Base-by-base conservation (phyloP, 2,888 invertebrate species). In the Orchesella flavescens region DNA sequence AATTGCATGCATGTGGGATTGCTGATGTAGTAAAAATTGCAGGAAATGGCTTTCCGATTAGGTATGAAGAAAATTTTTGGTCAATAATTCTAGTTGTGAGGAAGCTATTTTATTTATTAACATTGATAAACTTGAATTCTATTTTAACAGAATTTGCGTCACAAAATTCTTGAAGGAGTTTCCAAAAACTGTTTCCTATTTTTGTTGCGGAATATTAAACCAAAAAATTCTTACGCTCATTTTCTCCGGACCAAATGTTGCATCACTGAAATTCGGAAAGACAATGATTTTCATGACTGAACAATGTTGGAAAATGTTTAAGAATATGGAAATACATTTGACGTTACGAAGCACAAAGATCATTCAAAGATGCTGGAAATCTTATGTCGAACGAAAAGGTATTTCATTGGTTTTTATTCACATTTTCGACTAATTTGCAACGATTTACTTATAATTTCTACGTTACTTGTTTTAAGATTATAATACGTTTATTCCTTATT, bases 11-110 rank as follows among this genome's bases (percentile, higher is more conserved):
- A 7, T 84, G 83, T 76, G 87, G 87, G 1, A 87, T 87, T 63
- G 85, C 85, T 2, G 87, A 87, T 72, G 79, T 87, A 5, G 86
- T 87, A 17, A 79, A 85, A 66, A 86, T 87, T 65, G 86, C 87
- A 34, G 87, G 86, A 46, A 87, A 87, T 68, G 87, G 87, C 10
- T 87, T 73, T 77, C 87, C 87, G 1, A 86, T 87, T 13, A 76
- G 87, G 87, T 86, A 65, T 10, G 3, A 12, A 3, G 53, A 53
- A 5, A n/a, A 15, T 71, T 23, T 55, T 12, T 1, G 13, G 1
- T 68, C 19, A 3, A 1, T 53, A 69, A 46, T 59, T 61, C 5
- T 19, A 59, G 15, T 49, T 34, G 23, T 49, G 7, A 10, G 13
- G 44, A 34, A 34, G 7, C 34, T 34, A 34, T 34, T 34, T 34